Base-by-base conservation (phyloP, 2,797 vertebrate genomes). In the Darevskia nairensis region DNA sequence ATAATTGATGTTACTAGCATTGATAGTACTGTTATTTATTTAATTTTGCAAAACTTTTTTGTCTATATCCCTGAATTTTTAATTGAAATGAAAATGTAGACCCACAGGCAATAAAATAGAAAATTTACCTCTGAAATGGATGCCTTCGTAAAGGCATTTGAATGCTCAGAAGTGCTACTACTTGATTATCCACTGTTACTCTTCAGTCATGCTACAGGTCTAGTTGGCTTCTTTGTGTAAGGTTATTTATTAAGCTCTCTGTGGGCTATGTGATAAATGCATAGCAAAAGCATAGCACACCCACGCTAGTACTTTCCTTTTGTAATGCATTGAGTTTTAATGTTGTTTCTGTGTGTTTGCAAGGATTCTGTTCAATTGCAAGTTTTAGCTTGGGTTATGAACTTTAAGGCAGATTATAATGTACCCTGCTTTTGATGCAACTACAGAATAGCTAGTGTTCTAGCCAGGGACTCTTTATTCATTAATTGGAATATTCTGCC, bases 351-450 rank as follows among this genome's bases (percentile, higher is more conserved):
- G 84, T 89, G 84, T 89, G 83, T 92, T 90, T 91, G 89, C 89
- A 91, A 92, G 80, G 71, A 89, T 92, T 92, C 75, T 89, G 66
- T 92, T 94, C 92, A 95, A 94, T 95, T 89, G 86, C 84, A 93
- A 85, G 78, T 90, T 87, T 92, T 89, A 92, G 90, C 89, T 92
- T 92, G 91, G 74, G 66, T 86, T 94, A 93, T 94, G 89, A 88
- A 92, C 84, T 84, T 83, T 46, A 55, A 74, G 64, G 25, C 71
- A 86, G 2, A 41, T 86, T 88, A 89, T 66, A 88, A 89, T 88
- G 90, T 89, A n/a, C 88, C 79, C 59, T 87, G 10, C 50, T 89
- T 94, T 79, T 93, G 83, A 84, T 50, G 66, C 92, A 88, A 89
- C 89, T 91, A 13, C 61, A 29, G 84, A 86, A 90, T 55, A 55